These are phyloP conservation scores for Illadopsis cleaveri DNA, from an alignment of 2,113 vertebrate genomes.

Conservation along the genomic window DNA sequence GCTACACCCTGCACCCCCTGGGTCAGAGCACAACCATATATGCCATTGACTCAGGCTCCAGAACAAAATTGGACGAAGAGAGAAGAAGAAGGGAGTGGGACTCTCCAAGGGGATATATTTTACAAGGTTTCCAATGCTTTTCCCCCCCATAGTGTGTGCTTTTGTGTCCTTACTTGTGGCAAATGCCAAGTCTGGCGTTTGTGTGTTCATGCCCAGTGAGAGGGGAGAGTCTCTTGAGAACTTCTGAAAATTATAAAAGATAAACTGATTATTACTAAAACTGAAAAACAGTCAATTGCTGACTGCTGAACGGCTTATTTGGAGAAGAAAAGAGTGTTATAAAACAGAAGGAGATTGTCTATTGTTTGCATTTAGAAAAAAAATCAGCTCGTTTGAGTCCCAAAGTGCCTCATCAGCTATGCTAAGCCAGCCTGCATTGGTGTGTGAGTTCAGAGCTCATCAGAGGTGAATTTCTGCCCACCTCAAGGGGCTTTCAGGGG, in stretches of 20 bases:
- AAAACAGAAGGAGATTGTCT: neutral
- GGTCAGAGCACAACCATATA: conserved; percentile 24
- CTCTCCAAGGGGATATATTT: neutral
- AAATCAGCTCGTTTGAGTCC: neutral
- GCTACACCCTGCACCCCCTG: neutral
- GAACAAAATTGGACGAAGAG: neutral
- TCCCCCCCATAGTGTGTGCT: neutral
- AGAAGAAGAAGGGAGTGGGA: neutral
- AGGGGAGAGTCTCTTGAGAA: neutral
- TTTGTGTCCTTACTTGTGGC: neutral
- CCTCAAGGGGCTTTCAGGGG: neutral
- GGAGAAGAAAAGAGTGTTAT: neutral
- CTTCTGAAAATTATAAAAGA: neutral
- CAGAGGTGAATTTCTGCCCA: neutral
- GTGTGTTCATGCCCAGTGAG: neutral
- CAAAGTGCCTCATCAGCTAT: neutral
- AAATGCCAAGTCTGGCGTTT: neutral
- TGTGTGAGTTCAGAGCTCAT: neutral
- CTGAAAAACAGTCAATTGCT: neutral
- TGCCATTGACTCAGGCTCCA: neutral
- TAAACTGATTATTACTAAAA: neutral
- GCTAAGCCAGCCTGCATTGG: neutral
- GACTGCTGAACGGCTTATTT: conserved; percentile 10
- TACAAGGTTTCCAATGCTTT: neutral
- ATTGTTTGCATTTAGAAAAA: neutral